Evolutionary conservation across 1,140 invertebrate genomes (phyloP).

Genomic region (Ooceraea biroi): DNA sequence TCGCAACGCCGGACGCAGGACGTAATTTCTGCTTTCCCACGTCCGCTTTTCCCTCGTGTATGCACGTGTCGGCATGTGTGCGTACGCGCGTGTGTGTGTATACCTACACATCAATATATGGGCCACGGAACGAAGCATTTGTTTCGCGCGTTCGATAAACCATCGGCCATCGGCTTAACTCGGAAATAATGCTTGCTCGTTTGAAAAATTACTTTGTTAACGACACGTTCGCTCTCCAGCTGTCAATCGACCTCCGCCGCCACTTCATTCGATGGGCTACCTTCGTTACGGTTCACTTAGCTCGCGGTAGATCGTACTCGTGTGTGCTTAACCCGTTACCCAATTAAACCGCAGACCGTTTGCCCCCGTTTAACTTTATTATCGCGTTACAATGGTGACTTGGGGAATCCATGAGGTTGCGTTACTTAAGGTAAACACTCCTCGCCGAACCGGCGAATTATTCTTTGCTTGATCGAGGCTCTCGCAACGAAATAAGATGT

Average conservation of each 20-base stretch:
- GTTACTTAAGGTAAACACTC: constrained; percentile 4
- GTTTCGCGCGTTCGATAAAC: constrained; percentile 47
- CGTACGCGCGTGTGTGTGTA: not conserved
- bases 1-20: constrained; percentile 18
- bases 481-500: not conserved
- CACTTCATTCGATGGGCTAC: constrained; percentile 50
- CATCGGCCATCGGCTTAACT: constrained; percentile 38
- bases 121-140: constrained; percentile 31
- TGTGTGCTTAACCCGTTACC: constrained; percentile 55
- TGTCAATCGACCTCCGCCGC: constrained; percentile 37
- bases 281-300: constrained; percentile 55
- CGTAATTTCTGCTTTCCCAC: constrained; percentile 44
- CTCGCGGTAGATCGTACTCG: constrained; percentile 53
- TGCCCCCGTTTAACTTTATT: constrained; percentile 53
- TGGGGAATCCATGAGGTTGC: not conserved
- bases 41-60: not conserved
- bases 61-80: too few relatives aligned
- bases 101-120: not conserved
- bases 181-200: constrained; percentile 54
- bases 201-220: constrained; percentile 63
- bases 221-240: constrained; percentile 37
- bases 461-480: not conserved
- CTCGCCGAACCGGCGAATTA: not conserved
- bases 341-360: constrained; percentile 51
- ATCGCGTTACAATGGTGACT: constrained; percentile 38